A percentile compares a stretch with the other conserved stretches of the same genome.
These are phyloP conservation scores for Nycteola revayana DNA, from an alignment of 2,888 invertebrate genomes.

Conservation along the genomic window DNA sequence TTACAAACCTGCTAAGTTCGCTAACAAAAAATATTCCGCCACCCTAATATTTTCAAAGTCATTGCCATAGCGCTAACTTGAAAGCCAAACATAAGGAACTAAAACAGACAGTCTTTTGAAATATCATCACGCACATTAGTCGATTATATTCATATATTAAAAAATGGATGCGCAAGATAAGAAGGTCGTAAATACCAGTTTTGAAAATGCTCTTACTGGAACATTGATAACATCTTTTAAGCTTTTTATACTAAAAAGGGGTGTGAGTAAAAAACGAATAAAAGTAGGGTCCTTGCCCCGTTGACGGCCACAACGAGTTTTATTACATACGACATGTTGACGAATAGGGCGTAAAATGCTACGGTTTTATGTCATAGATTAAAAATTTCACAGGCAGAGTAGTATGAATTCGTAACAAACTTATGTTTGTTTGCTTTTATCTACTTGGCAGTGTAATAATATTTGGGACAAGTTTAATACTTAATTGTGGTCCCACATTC, in stretches of 20 bases:
- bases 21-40: constrained; percentile 6
- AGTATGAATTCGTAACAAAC: too few species aligned
- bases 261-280: constrained; percentile 51
- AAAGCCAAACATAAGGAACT: constrained; percentile 12
- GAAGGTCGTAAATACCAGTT: constrained; percentile 57
- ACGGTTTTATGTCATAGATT: constrained; percentile 44
- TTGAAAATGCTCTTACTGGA: constrained; percentile 55
- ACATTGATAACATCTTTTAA: constrained; percentile 54
- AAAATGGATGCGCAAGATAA: constrained; percentile 48
- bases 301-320: constrained; percentile 64
- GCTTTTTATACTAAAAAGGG: constrained; percentile 57
- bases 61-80: constrained; percentile 12
- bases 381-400: constrained; percentile 2
- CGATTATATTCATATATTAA: constrained; percentile 31
- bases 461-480: too few species aligned
- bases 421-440: not conserved
- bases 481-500: too few species aligned
- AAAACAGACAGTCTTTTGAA: constrained; percentile 22
- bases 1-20: not conserved
- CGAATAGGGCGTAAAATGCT: constrained; percentile 58
- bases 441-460: too few species aligned
- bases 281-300: constrained; percentile 61
- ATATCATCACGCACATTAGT: constrained; percentile 39
- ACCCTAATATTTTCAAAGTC: constrained; percentile 23
- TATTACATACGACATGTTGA: constrained; percentile 69